Evolutionary conservation across 2,113 vertebrate genomes (phyloP).

Genomic region (Bos indicus): DNA sequence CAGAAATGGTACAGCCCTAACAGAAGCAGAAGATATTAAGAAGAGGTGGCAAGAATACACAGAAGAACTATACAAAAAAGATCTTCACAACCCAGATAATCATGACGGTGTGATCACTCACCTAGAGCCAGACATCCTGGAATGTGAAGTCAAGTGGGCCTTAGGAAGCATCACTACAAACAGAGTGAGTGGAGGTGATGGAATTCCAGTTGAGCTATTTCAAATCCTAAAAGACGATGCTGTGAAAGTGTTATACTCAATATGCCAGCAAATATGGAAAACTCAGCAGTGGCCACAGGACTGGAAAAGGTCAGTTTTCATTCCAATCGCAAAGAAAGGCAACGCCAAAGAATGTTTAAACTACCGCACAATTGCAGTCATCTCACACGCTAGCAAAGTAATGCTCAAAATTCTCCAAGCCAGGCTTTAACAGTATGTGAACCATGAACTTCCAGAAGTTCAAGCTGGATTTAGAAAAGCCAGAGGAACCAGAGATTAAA

Average conservation of each 20-base stretch:
- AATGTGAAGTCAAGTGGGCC: neutral
- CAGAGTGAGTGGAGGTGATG: neutral
- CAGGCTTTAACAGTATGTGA: neutral
- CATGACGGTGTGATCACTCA: neutral
- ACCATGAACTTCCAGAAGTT: neutral
- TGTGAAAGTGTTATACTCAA: neutral
- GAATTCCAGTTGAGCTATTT: neutral
- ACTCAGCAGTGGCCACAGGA: neutral
- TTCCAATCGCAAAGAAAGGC: no score
- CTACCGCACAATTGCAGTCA: neutral
- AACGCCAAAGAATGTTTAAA: no score
- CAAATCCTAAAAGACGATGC: neutral
- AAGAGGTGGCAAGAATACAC: neutral
- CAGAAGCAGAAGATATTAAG: neutral
- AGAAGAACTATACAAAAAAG: neutral
- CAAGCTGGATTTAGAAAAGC: neutral
- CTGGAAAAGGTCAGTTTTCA: no score
- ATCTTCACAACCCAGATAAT: neutral
- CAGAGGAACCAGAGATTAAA: neutral
- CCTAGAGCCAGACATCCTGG: neutral
- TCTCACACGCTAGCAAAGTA: neutral
- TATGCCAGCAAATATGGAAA: neutral
- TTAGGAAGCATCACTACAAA: neutral
- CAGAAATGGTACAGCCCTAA: neutral
- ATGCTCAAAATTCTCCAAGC: neutral